Conservation (phyloP, 2,113 vertebrate species). For the Anas platyrhynchos region DNA sequence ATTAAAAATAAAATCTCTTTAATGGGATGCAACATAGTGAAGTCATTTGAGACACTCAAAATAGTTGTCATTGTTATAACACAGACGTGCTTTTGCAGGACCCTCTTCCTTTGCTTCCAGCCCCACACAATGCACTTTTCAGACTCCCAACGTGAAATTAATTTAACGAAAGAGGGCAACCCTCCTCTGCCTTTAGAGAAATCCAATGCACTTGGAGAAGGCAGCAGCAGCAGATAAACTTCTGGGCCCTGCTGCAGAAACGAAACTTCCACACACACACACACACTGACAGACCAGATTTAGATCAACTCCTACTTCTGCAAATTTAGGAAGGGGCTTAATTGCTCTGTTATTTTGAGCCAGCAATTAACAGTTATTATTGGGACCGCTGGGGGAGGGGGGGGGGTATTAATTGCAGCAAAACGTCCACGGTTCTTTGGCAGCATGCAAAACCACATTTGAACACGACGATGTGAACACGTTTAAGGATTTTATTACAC, state of each 20-base stretch:
- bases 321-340: slow-evolving; percentile 30
- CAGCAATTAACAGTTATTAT: neutral
- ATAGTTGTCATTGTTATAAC: neutral
- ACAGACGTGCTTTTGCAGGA: neutral
- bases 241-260: neutral
- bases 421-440: neutral
- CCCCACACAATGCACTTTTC: neutral
- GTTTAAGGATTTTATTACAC: too few species aligned
- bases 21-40: neutral
- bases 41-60: rapidly evolving
- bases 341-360: slow-evolving; percentile 23
- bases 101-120: neutral
- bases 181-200: neutral
- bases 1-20: neutral
- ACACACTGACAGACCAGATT: neutral
- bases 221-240: neutral
- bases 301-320: slow-evolving; percentile 2
- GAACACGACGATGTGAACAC: too few species aligned
- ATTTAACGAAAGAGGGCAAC: neutral
- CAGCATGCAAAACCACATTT: neutral
- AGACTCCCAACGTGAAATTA: neutral
- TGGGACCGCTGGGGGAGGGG: neutral
- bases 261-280: neutral
- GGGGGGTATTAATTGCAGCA: neutral
- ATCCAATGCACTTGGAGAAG: neutral